Conservation (phyloP, 1,140 invertebrate species). For the Micrasema longulum region DNA sequence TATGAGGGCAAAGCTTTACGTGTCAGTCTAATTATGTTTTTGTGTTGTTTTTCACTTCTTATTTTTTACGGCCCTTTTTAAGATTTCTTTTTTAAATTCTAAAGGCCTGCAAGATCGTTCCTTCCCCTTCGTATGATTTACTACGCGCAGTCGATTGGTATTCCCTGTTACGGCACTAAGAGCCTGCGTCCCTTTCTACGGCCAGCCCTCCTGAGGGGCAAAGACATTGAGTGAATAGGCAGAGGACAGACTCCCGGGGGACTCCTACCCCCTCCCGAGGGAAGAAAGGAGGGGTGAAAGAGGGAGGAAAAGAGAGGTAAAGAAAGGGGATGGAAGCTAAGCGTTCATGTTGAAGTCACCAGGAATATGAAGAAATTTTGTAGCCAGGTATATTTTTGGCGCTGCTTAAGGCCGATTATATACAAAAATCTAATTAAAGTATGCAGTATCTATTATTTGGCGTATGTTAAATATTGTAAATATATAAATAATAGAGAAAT, state of each 20-base stretch:
- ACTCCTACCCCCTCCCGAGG: conserved; percentile 25
- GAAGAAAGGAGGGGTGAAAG: conserved; percentile 1
- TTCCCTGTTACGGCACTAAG: conserved; percentile 48
- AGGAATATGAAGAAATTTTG: too few species aligned
- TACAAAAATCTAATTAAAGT: too few species aligned
- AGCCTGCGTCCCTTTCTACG: conserved; percentile 39
- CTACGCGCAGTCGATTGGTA: conserved; percentile 36
- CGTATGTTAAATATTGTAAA: too few species aligned
- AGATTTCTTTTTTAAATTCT: too few species aligned
- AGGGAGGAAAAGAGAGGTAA: conserved; percentile 26
- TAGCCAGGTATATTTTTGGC: too few species aligned
- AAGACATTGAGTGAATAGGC: conserved; percentile 56
- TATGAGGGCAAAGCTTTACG: too few species aligned
- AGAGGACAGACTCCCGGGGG: conserved; percentile 54
- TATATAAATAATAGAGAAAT: too few species aligned
- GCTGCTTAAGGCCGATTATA: not conserved
- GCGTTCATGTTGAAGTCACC: conserved; percentile 29
- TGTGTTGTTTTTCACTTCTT: too few species aligned
- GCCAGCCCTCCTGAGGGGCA: conserved; percentile 46
- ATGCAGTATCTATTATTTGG: too few species aligned
- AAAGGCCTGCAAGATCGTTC: not conserved
- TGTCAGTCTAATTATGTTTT: too few species aligned
- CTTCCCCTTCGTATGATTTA: conserved; percentile 31
- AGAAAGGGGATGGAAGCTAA: conserved; percentile 52
- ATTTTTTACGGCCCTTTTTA: too few species aligned